These are phyloP conservation scores for Polyergus mexicanus DNA, from an alignment of 1,140 invertebrate species.

Conservation along the genomic window DNA sequence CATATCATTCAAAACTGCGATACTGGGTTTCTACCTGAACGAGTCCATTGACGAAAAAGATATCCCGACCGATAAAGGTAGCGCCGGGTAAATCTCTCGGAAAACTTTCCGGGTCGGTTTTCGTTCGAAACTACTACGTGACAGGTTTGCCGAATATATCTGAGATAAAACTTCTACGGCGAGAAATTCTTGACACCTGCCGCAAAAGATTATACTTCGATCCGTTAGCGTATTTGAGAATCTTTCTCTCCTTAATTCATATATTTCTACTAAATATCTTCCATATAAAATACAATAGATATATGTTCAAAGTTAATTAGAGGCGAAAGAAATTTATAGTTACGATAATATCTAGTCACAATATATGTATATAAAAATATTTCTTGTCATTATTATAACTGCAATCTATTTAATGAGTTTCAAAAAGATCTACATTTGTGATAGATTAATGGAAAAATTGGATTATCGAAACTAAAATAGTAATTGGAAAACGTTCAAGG, in stretches of 20 bases:
- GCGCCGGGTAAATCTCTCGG: slow-evolving; percentile 1
- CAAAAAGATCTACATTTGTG: background rate
- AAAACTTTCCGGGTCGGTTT: slow-evolving; percentile 11
- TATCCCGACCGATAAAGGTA: background rate
- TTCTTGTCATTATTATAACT: no score
- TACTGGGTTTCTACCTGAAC: background rate
- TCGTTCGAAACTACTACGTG: slow-evolving; percentile 36
- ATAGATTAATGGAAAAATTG: slow-evolving; percentile 27
- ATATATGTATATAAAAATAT: no score
- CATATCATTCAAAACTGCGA: slow-evolving; percentile 4
- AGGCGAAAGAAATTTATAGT: background rate
- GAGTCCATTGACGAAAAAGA: background rate
- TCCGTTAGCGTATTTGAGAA: background rate
- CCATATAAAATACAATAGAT: background rate
- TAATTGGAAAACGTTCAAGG: slow-evolving; percentile 46
- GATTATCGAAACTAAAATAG: slow-evolving; percentile 37
- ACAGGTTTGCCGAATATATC: slow-evolving; percentile 27
- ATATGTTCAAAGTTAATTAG: background rate
- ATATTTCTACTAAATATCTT: background rate
- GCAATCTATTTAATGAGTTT: no score
- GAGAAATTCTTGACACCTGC: slow-evolving; percentile 20
- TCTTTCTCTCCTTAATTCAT: background rate
- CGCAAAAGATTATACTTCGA: background rate
- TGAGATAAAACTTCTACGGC: slow-evolving; percentile 5
- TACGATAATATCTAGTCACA: background rate